Base-by-base conservation (phyloP, 2,113 vertebrate species). In the Lepidiolamprologus cunningtoni region DNA sequence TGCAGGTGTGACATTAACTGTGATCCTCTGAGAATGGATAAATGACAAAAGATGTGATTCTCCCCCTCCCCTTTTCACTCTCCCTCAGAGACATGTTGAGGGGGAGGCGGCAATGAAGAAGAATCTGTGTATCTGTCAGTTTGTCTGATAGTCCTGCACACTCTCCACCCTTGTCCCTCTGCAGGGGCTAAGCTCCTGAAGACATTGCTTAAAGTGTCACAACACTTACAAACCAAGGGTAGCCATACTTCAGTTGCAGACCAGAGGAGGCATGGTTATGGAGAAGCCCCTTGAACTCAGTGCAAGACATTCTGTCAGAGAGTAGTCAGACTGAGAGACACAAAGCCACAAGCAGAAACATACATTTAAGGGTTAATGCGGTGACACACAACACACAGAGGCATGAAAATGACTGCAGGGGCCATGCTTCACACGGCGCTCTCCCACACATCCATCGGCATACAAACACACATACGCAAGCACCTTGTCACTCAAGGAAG, bases 401-500 rank as follows among this genome's bases (percentile, higher is more conserved):
- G 33, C 80, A 80, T 71, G 80, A 26, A 52, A 79, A 85, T 58
- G 23, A 87, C 66, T 35, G 42, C 81, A 40, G 52, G 3, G 55
- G 55, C 66, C 73, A 61, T 53, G n/a, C 50, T 21, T 31, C 89
- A 85, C 53, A 84, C 9, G 4, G 55, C 2, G 33, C 73, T 63
- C 87, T 47, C 86, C 89, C 83, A 81, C 89, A 7, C 85, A 86
- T 31, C 45, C n/a, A n/a, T 81, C 78, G 26, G 26, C 82, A 82
- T 84, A 80, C 55, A 58, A 52, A 9, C 83, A 73, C 61, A 86
- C 35, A 90, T 80, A 92, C 35, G 37, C 89, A 89, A 73, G 90
- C n/a, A 85, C 35, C 37, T 13, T 82, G 90, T 91, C 92, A 89
- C 85, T 91, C 92, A 91, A 55, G 76, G 40, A 81, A 82, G 54